These are phyloP conservation scores for Hydropsyche tenuis DNA, from an alignment of 1,140 invertebrate genomes.

Conservation along the genomic window DNA sequence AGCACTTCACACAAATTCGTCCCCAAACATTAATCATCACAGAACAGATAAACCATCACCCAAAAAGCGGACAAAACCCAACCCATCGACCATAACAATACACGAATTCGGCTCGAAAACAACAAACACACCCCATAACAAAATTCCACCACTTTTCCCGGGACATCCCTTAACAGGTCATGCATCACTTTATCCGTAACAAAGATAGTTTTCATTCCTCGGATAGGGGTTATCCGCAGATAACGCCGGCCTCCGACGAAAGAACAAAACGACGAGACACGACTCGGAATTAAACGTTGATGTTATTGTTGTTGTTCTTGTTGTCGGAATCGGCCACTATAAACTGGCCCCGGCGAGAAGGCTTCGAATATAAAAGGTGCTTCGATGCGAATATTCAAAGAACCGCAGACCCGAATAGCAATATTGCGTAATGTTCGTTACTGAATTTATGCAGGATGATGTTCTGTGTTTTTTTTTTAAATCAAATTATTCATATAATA, in stretches of 20 bases:
- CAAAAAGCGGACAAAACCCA: no score
- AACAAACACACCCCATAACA: neutral
- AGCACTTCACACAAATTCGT: no score
- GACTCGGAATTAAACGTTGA: neutral
- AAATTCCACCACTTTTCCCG: neutral
- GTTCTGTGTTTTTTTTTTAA: no score
- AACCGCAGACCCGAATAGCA: neutral
- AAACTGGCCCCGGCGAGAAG: neutral
- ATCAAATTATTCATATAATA: no score
- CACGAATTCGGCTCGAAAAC: neutral
- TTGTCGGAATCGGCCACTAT: neutral
- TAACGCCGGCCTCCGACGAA: neutral
- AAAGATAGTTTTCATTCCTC: neutral
- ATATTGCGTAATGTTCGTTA: no score
- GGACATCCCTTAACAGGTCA: neutral
- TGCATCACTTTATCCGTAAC: constrained; percentile 1
- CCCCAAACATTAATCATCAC: no score
- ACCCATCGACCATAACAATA: no score
- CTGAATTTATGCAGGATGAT: no score
- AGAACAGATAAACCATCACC: no score
- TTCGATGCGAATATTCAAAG: constrained; percentile 8
- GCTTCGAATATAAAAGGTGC: constrained; percentile 2
- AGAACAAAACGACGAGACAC: neutral
- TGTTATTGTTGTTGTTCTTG: constrained; percentile 3
- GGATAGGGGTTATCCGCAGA: neutral